phyloP scores from a whole-genome alignment of 35 echinoderm and acorn worm species.

The Apostichopus californicus region DNA sequence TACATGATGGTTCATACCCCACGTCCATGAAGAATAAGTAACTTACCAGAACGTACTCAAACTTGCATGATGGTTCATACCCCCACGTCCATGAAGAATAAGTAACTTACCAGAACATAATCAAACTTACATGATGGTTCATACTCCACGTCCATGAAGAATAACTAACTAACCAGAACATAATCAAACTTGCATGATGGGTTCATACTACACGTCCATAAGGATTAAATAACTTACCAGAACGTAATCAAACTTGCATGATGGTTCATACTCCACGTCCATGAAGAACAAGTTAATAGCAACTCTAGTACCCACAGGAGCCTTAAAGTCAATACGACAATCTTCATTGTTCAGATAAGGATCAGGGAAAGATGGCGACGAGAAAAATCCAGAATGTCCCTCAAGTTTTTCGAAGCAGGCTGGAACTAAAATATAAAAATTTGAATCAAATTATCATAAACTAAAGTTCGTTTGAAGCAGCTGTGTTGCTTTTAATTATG shows the following conservation, averaged over 20 bases:
- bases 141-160: neutral
- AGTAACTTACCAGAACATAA: slow-evolving; percentile 1
- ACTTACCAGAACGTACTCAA: too few relatives aligned
- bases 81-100: neutral
- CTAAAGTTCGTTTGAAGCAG: too few relatives aligned
- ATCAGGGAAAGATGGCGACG: slow-evolving; percentile 2
- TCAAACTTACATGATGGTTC: slow-evolving; percentile 12
- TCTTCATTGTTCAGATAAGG: neutral
- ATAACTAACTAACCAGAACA: neutral
- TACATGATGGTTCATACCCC: neutral
- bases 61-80: too few relatives aligned
- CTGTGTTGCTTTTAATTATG: too few relatives aligned
- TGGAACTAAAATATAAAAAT: neutral
- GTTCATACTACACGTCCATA: neutral
- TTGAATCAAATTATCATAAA: too few relatives aligned
- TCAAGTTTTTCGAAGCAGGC: neutral
- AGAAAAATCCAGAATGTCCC: neutral
- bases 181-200: slow-evolving; percentile 27
- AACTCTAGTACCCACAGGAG: neutral
- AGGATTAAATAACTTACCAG: slow-evolving; percentile 4
- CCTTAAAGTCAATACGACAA: slow-evolving; percentile 4
- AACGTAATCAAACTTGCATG: slow-evolving; percentile 23
- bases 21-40: slow-evolving; percentile 15
- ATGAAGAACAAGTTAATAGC: slow-evolving; percentile 16
- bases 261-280: slow-evolving; percentile 6